Conservation (phyloP, 2,113 vertebrate genomes). For the Megaceryle maxima region DNA sequence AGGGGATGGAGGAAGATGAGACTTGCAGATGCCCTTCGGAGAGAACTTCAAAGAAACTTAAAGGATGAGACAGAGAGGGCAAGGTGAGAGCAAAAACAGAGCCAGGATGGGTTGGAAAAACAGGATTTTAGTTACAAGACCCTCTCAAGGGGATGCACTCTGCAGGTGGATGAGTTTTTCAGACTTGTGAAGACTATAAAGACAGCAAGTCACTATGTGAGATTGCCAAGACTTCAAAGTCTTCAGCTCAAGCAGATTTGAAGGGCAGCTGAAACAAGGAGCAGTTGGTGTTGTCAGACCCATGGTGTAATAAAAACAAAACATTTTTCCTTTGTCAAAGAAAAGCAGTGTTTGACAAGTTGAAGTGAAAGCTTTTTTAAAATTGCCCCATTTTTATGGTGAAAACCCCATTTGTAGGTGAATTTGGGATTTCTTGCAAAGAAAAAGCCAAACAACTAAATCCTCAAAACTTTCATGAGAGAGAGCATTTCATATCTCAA, state of each 20-base stretch:
- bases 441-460: background rate
- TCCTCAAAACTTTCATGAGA: background rate
- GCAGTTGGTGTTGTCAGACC: background rate
- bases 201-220: accelerated
- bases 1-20: background rate
- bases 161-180: background rate
- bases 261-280: background rate
- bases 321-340: background rate
- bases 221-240: background rate
- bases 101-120: background rate
- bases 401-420: background rate
- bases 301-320: background rate
- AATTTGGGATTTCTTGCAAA: background rate
- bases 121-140: background rate
- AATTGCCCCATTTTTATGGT: background rate
- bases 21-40: background rate
- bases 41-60: background rate
- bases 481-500: background rate
- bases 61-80: background rate
- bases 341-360: background rate
- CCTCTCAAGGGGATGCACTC: background rate
- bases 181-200: background rate
- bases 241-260: background rate
- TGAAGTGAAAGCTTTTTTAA: background rate
- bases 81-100: background rate